phyloP scores from a whole-genome alignment of 2,113 vertebrate genomes.

The Beaufortia kweichowensis region DNA sequence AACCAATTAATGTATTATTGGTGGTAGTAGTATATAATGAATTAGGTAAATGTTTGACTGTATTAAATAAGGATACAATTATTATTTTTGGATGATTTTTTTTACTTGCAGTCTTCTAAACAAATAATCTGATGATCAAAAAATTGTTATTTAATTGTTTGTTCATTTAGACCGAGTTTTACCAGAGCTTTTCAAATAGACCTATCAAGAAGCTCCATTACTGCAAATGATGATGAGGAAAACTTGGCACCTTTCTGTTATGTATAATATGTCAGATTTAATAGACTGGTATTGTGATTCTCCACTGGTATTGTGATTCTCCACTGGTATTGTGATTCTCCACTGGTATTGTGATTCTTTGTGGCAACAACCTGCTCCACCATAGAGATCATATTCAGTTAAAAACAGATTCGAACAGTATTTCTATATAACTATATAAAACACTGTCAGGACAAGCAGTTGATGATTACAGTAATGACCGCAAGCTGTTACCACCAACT shows the following conservation, averaged over 20 bases:
- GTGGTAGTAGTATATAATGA: too few species aligned
- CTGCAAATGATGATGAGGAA: not conserved
- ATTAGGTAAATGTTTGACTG: too few species aligned
- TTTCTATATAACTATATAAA: not conserved
- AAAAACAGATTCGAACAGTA: not conserved
- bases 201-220: conserved; percentile 15
- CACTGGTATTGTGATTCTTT: too few species aligned
- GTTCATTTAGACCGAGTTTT: too few species aligned
- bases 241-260: not conserved
- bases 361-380: not conserved
- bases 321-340: not conserved
- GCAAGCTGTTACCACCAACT: not conserved
- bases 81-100: too few species aligned
- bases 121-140: too few species aligned
- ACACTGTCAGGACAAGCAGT: not conserved
- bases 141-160: too few species aligned
- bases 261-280: not conserved
- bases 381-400: too few species aligned
- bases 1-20: not conserved
- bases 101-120: too few species aligned
- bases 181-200: too few species aligned
- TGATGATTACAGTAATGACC: not conserved
- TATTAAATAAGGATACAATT: too few species aligned
- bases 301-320: not conserved
- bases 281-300: not conserved